phyloP scores from a whole-genome alignment of 1,140 invertebrate genomes.

The Caenorhabditis brenneri region DNA sequence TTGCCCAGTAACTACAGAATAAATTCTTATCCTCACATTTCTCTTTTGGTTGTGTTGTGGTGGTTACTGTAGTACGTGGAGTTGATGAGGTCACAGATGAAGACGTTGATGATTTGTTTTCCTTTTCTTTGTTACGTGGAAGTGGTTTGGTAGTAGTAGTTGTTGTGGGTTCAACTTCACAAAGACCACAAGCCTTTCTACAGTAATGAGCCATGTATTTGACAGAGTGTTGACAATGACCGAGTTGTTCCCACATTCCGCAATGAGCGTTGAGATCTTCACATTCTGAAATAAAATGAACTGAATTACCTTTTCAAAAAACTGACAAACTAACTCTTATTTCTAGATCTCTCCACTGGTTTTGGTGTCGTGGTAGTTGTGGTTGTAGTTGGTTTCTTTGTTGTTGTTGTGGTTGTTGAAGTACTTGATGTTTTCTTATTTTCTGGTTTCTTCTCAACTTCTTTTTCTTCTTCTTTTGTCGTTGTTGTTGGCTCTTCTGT shows the following conservation, averaged over 20 bases:
- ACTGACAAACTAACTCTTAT: slow-evolving; percentile 27
- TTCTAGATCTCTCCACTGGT: slow-evolving; percentile 40
- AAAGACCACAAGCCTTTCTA: slow-evolving; percentile 66
- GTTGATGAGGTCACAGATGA: slow-evolving; percentile 23
- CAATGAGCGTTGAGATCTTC: slow-evolving; percentile 70
- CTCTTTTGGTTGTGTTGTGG: not conserved
- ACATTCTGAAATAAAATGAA: slow-evolving; percentile 63
- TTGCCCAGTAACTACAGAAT: slow-evolving; percentile 70
- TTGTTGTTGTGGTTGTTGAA: slow-evolving; percentile 49
- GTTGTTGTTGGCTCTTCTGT: slow-evolving; percentile 53
- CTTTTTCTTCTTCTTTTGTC: too few species aligned
- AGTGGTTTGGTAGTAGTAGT: not conserved
- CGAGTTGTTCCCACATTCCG: slow-evolving; percentile 70
- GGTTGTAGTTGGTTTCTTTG: slow-evolving; percentile 21
- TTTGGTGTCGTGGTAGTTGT: slow-evolving; percentile 42
- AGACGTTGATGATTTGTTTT: slow-evolving; percentile 12
- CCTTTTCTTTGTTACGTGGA: slow-evolving; percentile 26
- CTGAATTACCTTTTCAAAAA: not conserved
- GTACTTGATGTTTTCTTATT: slow-evolving; percentile 29
- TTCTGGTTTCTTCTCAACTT: slow-evolving; percentile 9
- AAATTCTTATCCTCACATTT: slow-evolving; percentile 67
- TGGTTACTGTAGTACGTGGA: not conserved
- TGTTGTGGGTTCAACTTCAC: slow-evolving; percentile 45
- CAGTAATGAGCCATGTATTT: slow-evolving; percentile 71
- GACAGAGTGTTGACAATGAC: slow-evolving; percentile 68